Evolutionary conservation across 2,888 invertebrate genomes (phyloP).

Genomic region (Aleiodes testaceus): DNA sequence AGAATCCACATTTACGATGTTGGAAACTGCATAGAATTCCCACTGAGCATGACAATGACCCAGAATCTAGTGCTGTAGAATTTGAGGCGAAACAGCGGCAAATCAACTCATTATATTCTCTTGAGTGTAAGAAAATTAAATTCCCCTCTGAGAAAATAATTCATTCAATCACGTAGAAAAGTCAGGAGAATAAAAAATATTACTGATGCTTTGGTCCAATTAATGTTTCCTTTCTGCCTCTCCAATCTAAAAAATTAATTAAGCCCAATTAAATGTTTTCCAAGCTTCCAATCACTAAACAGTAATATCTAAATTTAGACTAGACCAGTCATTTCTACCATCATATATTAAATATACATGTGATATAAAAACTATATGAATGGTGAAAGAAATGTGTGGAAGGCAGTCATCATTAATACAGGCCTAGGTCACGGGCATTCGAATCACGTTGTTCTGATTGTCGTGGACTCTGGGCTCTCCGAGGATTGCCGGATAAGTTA

Average conservation of each 20-base stretch:
- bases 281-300: too few species aligned
- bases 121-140: neutral
- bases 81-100: neutral
- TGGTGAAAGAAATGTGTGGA: constrained; percentile 36
- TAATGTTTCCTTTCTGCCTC: neutral
- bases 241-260: too few species aligned
- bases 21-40: constrained; percentile 13
- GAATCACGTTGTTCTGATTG: constrained; percentile 56
- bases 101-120: neutral
- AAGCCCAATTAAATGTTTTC: too few species aligned
- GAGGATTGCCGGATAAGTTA: constrained; percentile 68
- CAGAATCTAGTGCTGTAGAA: constrained; percentile 19
- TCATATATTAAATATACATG: neutral
- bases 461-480: constrained; percentile 43
- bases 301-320: too few species aligned
- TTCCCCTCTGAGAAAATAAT: too few species aligned
- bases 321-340: too few species aligned
- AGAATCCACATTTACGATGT: neutral
- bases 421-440: constrained; percentile 75
- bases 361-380: constrained; percentile 22
- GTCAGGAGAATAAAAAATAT: neutral
- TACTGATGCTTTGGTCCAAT: neutral
- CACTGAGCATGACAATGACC: constrained; percentile 36
- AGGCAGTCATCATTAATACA: constrained; percentile 69
- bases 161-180: neutral